A percentile compares a stretch with the other conserved stretches of the same genome.
Conservation (phyloP, 2,797 vertebrate genomes). For the Tokudaia muenninki region DNA sequence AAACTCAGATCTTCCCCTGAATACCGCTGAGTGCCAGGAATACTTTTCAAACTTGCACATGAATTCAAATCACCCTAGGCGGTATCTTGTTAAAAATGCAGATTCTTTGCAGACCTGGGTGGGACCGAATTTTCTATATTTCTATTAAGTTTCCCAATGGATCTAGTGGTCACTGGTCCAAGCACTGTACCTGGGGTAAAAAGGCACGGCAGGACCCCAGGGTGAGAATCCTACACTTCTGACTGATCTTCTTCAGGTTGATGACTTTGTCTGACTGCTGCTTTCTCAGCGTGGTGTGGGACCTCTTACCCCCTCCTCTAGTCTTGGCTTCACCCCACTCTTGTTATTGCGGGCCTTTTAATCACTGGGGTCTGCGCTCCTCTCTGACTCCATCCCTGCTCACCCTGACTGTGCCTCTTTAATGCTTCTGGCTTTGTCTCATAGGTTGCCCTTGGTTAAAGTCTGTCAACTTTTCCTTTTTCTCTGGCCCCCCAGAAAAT, state of each 20-base stretch:
- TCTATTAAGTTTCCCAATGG: not conserved
- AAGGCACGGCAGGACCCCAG: not conserved
- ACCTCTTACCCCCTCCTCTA: not conserved
- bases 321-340: not conserved
- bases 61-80: accelerated
- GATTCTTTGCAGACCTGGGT: conserved; percentile 1
- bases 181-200: not conserved
- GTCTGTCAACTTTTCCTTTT: not conserved
- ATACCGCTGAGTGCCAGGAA: not conserved
- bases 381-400: not conserved
- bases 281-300: not conserved
- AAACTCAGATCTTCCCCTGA: not conserved
- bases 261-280: not conserved
- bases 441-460: not conserved
- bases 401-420: not conserved
- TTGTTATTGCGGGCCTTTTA: not conserved
- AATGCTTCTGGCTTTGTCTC: not conserved
- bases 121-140: not conserved
- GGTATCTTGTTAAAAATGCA: conserved; percentile 7
- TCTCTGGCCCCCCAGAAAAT: not conserved
- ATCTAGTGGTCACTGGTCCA: not conserved
- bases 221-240: not conserved
- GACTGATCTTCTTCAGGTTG: not conserved
- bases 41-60: not conserved
- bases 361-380: not conserved